Evolutionary conservation across 1,140 invertebrate genomes (phyloP), one percentile per base, ranked within the genome.

Genomic region (Apis dorsata): DNA sequence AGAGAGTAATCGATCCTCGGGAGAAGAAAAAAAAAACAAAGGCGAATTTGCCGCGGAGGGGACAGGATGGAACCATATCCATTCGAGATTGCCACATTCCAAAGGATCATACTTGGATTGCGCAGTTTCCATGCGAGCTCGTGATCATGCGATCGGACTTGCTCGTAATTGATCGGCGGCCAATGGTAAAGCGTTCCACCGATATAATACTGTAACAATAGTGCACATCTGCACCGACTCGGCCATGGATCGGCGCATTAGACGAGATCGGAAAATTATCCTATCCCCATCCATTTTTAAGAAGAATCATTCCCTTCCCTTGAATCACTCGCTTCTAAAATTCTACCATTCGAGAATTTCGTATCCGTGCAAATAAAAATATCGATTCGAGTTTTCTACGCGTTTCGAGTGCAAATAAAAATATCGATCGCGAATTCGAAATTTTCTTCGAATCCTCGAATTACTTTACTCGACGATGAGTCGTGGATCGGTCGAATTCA

Each of bases 71-170:
- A 86, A 74, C 86, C 85, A 90, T 87, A 92, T 91, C 90, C 86
- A 34, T 34, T 85, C 83, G 87, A 88, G 92, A 93, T 94, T 91
- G 90, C 88, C 81, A 86, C 88, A 92, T 92, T 93, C 91, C 92
- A 81, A 90, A 92, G 90, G 89, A 93, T 93, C 92, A 93, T 93
- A 88, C 86, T 85, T 83, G 90, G 85, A 92, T 92, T 91, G 90
- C 87, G 88, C 89, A 91, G 90, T 91, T 93, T 92, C 90, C 91
- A 82, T 81, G 84, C 86, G 85, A 86, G 79, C 83, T 75, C 86
- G 83, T 85, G 79, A 87, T 84, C 83, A 68, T 86, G 34, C 87
- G 75, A 88, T 88, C 19, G 79, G 79, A 79, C 83, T 87, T 83
- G 74, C 83, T 74, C 87, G 86, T 86, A 88, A 88, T 88, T 88